These are phyloP conservation scores for Chymomyza procnemis DNA, from an alignment of 2,888 invertebrate species.

Conservation along the genomic window DNA sequence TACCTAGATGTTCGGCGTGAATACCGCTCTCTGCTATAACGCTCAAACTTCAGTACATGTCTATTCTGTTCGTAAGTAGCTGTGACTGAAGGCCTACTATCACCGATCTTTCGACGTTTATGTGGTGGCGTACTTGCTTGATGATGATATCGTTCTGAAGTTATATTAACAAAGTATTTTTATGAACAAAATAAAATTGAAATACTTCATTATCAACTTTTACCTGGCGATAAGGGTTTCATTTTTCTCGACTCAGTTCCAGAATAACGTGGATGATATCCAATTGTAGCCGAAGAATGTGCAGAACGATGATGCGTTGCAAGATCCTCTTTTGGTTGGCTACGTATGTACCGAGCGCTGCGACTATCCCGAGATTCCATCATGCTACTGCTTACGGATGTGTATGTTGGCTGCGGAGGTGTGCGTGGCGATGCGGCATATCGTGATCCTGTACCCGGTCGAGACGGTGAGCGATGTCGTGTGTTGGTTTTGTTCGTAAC, in stretches of 20 bases:
- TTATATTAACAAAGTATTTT: conserved; percentile 22
- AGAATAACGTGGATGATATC: conserved; percentile 71
- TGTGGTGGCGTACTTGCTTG: conserved; percentile 76
- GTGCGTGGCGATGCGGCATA: conserved; percentile 77
- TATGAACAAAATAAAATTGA: neutral
- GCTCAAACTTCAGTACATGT: conserved; percentile 70
- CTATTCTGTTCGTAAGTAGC: conserved; percentile 63
- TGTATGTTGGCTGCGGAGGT: conserved; percentile 74
- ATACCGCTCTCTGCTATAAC: conserved; percentile 74
- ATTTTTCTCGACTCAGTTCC: conserved; percentile 50
- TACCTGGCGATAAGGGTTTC: conserved; percentile 75
- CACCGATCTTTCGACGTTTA: conserved; percentile 76
- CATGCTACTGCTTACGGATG: conserved; percentile 18
- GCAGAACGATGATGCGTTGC: conserved; percentile 55
- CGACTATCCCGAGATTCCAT: conserved; percentile 54
- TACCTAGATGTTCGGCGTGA: conserved; percentile 73
- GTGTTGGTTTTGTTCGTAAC: conserved; percentile 68
- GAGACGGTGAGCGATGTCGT: conserved; percentile 69
- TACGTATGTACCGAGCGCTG: conserved; percentile 62
- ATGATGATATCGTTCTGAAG: conserved; percentile 75
- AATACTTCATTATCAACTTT: conserved; percentile 11
- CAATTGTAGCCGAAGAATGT: conserved; percentile 60
- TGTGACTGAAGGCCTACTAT: conserved; percentile 56
- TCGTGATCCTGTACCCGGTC: conserved; percentile 56
- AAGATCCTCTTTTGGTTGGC: conserved; percentile 61